Evolutionary conservation across 2,113 vertebrate species (phyloP), one percentile per base, ranked within the genome.

Genomic region (Atractosteus spatula): DNA sequence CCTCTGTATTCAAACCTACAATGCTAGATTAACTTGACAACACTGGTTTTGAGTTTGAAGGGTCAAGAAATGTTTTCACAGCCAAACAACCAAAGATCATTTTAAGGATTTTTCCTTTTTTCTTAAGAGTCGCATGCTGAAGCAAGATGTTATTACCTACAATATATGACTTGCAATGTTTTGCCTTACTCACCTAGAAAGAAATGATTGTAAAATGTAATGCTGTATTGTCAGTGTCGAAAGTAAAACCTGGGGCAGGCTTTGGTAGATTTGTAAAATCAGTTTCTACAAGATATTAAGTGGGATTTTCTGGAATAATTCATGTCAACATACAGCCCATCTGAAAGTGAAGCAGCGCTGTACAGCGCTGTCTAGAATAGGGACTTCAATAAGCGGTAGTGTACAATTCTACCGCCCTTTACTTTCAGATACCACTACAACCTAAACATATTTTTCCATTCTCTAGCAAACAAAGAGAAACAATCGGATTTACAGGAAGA

Each of bases 201-300:
- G 65, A 84, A 90, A 90, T 91, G 90, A 90, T 89, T 90, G 88
- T 82, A 82, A 89, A 89, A 85, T 89, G 86, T 87, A 88, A 91
- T 89, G 91, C 89, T 91, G 88, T 89, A 88, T 86, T 86, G 70
- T 81, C 83, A 80, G 81, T 79, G 77, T 83, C 76, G 78, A 65
- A 65, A 29, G 8, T 80, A 79, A 77, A 75, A 78, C 41, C 76
- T 57, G 62, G 29, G 71, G 70, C 44, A n/a, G 59, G 71, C 62
- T 81, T 80, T 73, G n/a, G 66, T 47, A 75, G 79, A 74, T 79
- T 82, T 84, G 85, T 87, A 83, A 81, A 5, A 85, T 78, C 73
- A 42, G 57, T 56, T 81, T 79, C 41, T 64, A 63, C 29, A 42
- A 41, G 41, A 66, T 43, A 56, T 56, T 8, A 51, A 59, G 54